A percentile compares a stretch with the other conserved stretches of the same genome.
These are phyloP conservation scores for Cassiopea andromeda DNA, from an alignment of 30 jellyfish, hydroid and myxozoan genomes.

Conservation along the genomic window DNA sequence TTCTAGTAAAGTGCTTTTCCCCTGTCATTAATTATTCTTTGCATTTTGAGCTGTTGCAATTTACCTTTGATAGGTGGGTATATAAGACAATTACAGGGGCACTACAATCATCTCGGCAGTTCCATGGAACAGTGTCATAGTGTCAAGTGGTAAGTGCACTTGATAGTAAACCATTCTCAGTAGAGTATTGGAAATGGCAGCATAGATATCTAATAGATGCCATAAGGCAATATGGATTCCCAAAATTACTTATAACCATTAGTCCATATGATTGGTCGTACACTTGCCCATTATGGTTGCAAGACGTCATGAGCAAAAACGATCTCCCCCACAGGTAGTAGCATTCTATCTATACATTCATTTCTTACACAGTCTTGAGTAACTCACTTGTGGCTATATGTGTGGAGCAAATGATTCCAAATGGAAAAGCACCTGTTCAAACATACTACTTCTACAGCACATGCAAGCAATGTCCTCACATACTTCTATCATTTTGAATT, in stretches of 20 bases:
- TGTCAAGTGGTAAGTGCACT: conserved; percentile 17
- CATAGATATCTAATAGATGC: conserved; percentile 38
- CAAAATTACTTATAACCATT: conserved; percentile 11
- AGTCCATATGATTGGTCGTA: conserved; percentile 1
- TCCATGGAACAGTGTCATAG: not conserved
- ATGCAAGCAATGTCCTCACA: not conserved
- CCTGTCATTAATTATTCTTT: conserved; percentile 16
- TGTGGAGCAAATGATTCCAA: conserved; percentile 10
- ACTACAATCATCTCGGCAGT: not conserved
- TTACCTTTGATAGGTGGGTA: conserved; percentile 38
- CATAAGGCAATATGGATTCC: conserved; percentile 34
- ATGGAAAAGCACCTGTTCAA: conserved; percentile 25
- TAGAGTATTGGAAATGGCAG: conserved; percentile 37
- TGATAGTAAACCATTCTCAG: conserved; percentile 16
- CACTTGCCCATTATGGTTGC: conserved; percentile 17
- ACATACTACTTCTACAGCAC: not conserved
- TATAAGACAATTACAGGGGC: conserved; percentile 12
- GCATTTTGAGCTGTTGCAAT: conserved; percentile 23
- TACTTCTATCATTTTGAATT: conserved; percentile 46
- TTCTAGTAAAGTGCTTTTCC: not conserved
- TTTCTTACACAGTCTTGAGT: conserved; percentile 23
- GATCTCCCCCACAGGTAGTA: not conserved
- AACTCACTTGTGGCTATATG: conserved; percentile 35
- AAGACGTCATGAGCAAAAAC: not conserved
- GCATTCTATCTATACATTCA: conserved; percentile 19